Percentiles rank a stretch among this genome's conserved stretches.
These are phyloP conservation scores for Acanthurus lineatus DNA, from an alignment of 2,797 vertebrate species.

Conservation along the genomic window DNA sequence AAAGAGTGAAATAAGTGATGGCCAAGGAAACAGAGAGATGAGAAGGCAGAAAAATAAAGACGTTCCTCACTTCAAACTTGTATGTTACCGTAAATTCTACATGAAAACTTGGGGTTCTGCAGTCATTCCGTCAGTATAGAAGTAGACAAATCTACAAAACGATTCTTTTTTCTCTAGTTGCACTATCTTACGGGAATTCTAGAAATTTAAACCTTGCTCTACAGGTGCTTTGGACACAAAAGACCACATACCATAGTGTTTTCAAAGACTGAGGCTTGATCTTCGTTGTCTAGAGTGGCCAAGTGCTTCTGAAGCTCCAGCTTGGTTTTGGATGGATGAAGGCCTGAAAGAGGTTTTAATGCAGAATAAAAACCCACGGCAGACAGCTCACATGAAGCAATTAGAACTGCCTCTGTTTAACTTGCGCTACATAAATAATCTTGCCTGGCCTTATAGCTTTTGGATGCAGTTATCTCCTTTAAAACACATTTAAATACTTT, in stretches of 20 bases:
- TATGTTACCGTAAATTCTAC: not conserved
- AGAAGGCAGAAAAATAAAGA: not conserved
- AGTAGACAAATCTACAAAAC: not conserved
- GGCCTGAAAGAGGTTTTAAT: slow-evolving; percentile 80
- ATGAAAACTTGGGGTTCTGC: slow-evolving; percentile 29
- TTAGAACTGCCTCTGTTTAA: no score
- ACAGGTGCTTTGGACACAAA: slow-evolving; percentile 13
- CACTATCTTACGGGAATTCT: slow-evolving; percentile 1
- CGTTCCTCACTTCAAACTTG: not conserved
- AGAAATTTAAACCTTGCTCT: slow-evolving; percentile 11
- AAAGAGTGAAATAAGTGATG: not conserved
- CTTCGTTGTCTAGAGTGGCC: slow-evolving; percentile 91
- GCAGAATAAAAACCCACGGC: not conserved
- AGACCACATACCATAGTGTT: slow-evolving; percentile 89
- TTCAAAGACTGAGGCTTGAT: slow-evolving; percentile 94
- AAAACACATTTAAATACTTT: no score
- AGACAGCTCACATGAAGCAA: not conserved
- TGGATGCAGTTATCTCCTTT: no score
- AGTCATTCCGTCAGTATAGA: slow-evolving; percentile 27
- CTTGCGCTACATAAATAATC: no score
- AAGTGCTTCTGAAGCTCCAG: slow-evolving; percentile 95
- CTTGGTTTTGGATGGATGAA: slow-evolving; percentile 93
- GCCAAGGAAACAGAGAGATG: not conserved
- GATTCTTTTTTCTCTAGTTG: slow-evolving; percentile 33
- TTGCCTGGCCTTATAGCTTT: no score